A percentile compares a stretch with the other conserved stretches of the same genome.
Evolutionary conservation across 2,888 invertebrate genomes (phyloP).

Genomic region (Platerodrilus igneus): DNA sequence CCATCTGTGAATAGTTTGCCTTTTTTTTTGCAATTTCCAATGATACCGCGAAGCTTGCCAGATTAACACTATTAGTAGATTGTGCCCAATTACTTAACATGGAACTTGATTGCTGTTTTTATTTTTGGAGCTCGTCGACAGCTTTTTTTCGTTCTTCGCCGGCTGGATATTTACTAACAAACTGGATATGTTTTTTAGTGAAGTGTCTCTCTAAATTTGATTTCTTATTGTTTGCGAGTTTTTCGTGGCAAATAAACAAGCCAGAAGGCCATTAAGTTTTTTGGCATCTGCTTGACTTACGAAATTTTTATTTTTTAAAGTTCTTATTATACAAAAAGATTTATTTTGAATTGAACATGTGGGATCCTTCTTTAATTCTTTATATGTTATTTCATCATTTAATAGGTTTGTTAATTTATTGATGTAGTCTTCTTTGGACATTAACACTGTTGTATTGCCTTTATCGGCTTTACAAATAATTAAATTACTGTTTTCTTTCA

Average conservation of each 20-base stretch:
- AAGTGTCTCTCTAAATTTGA: slow-evolving; percentile 17
- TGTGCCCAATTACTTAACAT: slow-evolving; percentile 27
- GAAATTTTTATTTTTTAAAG: no score
- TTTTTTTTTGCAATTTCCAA: slow-evolving; percentile 24
- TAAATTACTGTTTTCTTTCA: no score
- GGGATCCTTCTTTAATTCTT: no score
- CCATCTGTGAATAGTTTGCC: slow-evolving; percentile 27
- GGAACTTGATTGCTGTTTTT: slow-evolving; percentile 28
- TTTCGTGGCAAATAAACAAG: slow-evolving; percentile 11
- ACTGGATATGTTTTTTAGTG: slow-evolving; percentile 8
- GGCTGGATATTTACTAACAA: slow-evolving; percentile 28
- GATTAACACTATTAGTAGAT: slow-evolving; percentile 24
- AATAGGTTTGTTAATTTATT: no score
- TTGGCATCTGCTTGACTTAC: no score
- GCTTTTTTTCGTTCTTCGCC: slow-evolving; percentile 27
- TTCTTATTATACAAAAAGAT: no score
- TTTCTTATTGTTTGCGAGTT: slow-evolving; percentile 11
- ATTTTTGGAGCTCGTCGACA: slow-evolving; percentile 27
- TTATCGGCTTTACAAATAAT: no score
- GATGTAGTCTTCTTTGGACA: no score
- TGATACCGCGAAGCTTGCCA: slow-evolving; percentile 20
- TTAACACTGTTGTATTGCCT: no score
- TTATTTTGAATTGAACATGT: no score
- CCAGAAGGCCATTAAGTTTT: slow-evolving; percentile 14
- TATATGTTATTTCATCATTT: no score